phyloP scores from a whole-genome alignment of 2,113 vertebrate species.

The Brachyhypopomus gauderio region DNA sequence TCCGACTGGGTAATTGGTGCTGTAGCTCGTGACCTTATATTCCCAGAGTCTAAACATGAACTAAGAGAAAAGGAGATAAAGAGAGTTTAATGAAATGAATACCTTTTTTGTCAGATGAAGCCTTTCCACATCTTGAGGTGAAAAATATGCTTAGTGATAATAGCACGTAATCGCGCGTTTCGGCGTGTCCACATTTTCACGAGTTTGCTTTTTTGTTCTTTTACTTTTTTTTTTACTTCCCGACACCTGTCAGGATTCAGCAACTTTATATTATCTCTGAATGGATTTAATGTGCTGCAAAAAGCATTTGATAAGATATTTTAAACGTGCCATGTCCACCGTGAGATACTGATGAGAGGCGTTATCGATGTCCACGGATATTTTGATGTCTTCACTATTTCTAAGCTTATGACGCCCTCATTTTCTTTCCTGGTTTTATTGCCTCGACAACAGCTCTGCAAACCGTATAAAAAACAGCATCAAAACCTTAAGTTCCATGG shows the following conservation, averaged over 20 bases:
- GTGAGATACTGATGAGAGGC: not conserved
- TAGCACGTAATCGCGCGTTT: not conserved
- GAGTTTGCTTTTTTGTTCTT: not conserved
- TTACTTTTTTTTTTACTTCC: not conserved
- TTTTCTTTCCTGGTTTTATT: not conserved
- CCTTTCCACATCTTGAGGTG: not conserved
- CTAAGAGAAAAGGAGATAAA: not conserved
- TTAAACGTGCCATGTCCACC: not conserved
- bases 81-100: not conserved
- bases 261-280: not conserved
- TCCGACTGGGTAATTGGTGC: slow-evolving; percentile 4
- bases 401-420: not conserved
- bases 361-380: not conserved
- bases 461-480: not conserved
- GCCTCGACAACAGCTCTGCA: not conserved
- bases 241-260: slow-evolving; percentile 16
- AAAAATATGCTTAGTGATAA: not conserved
- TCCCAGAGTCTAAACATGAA: not conserved
- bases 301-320: not conserved
- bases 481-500: not conserved
- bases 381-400: not conserved
- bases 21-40: not conserved
- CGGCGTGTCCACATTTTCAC: not conserved
- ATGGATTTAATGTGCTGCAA: not conserved
- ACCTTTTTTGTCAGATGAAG: not conserved